These are phyloP conservation scores for Marmota monax DNA, from an alignment of 2,113 vertebrate species.

Conservation along the genomic window DNA sequence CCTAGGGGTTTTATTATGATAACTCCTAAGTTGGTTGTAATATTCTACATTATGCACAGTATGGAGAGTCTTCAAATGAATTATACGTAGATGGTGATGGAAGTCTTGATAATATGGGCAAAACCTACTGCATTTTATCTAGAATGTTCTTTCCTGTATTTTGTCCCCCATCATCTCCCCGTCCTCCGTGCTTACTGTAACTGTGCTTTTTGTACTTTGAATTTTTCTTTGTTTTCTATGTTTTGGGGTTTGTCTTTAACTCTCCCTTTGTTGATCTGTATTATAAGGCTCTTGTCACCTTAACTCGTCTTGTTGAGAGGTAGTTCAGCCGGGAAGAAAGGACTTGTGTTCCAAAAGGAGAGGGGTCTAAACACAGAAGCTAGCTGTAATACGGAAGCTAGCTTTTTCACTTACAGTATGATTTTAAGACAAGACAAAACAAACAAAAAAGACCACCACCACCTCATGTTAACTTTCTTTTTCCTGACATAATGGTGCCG, in stretches of 20 bases:
- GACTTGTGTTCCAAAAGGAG: not conserved
- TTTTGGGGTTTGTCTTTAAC: not conserved
- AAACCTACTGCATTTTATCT: constrained; percentile 25
- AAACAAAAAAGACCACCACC: no score
- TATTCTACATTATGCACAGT: constrained; percentile 47
- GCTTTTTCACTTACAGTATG: not conserved
- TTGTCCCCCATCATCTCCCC: not conserved
- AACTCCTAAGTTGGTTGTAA: constrained; percentile 82
- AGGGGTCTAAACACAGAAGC: not conserved
- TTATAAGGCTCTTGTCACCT: not conserved
- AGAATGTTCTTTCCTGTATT: not conserved
- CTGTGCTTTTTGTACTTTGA: not conserved
- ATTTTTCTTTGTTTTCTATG: not conserved
- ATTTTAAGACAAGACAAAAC: not conserved
- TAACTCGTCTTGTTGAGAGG: not conserved
- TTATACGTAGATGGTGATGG: not conserved
- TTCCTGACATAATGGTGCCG: not conserved
- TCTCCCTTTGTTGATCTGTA: not conserved
- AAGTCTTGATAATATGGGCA: constrained; percentile 25
- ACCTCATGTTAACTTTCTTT: not conserved
- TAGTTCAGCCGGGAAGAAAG: not conserved
- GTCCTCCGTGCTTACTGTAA: not conserved
- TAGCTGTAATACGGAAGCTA: not conserved
- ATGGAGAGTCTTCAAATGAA: not conserved
- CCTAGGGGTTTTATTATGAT: constrained; percentile 84